Base-by-base conservation (phyloP, 1,140 invertebrate species). In the Drosophila simulans region DNA sequence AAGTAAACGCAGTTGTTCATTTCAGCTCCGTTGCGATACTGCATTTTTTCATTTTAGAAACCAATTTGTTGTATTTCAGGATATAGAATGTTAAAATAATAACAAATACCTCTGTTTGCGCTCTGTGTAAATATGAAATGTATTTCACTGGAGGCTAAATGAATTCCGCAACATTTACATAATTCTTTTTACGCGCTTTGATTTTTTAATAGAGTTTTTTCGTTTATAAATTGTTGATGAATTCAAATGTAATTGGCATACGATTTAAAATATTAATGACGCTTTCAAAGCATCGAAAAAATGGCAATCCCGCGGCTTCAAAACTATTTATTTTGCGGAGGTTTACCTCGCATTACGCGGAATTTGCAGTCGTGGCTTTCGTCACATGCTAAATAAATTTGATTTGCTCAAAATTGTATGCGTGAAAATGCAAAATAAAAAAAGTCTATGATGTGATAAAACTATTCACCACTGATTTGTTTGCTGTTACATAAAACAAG, bases 261-360 rank as follows among this genome's bases (percentile, higher is more conserved):
- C 78, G 58, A 58, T 88, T 82, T 78, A 27, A 68, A 88, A 78
- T 82, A 82, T 82, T 82, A 88, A 86, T 81, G 78, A 53, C 25
- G 43, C 48, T 48, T 55, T 45, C 46, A 75, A 56, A 52, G 48
- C 34, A 42, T 4, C 20, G 37, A 13, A 69, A 75, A 51, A 73
- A 35, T 20, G 35, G 4, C 3, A n/a, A 12, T 37, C 37, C 35
- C 11, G 7, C 22, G 5, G 22, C 11, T 40, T 22, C 48, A 68
- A 31, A 45, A 48, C 34, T 39, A 69, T 68, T 48, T 66, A 37
- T 56, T 56, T 46, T 43, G 65, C 10, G 31, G 34, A 10, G 43
- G 11, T 54, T 65, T 37, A 34, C 37, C 35, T 22, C 42, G 20
- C 20, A 43, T 42, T 45, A 42, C 51, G 37, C 17, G 51, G 43